phyloP scores from a whole-genome alignment of 2,888 invertebrate species.

The Tromatobia lineatoria region DNA sequence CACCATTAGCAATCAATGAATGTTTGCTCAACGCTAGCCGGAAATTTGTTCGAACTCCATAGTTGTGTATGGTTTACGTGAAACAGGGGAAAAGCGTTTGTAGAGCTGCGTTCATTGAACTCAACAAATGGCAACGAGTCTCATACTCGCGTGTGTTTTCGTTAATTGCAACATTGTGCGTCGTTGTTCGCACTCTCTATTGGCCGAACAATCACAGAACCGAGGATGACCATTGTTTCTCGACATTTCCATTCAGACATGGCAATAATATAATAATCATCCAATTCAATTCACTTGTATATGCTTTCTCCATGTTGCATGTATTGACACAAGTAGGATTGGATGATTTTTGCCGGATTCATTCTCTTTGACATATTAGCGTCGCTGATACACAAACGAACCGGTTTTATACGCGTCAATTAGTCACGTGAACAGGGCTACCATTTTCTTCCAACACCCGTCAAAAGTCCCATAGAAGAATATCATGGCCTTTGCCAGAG shows the following conservation, averaged over 20 bases:
- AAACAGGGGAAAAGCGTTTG: conserved; percentile 26
- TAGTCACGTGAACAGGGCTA: neutral
- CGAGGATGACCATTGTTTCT: conserved; percentile 20
- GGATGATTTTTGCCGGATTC: neutral
- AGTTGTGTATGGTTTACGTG: conserved; percentile 21
- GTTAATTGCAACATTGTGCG: conserved; percentile 49
- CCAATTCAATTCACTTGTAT: neutral
- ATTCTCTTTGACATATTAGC: neutral
- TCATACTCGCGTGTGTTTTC: conserved; percentile 3
- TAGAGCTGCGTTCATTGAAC: conserved; percentile 3
- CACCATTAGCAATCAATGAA: conserved; percentile 68
- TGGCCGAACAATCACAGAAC: conserved; percentile 18
- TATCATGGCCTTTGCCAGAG: conserved; percentile 3
- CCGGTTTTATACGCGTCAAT: neutral
- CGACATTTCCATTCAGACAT: conserved; percentile 20
- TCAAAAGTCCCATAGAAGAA: neutral
- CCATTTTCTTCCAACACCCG: neutral
- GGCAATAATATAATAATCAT: conserved; percentile 27
- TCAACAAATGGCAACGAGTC: conserved; percentile 25
- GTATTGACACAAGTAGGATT: neutral
- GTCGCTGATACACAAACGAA: neutral
- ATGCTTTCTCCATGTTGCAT: neutral
- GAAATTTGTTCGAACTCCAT: conserved; percentile 44
- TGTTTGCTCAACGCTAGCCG: conserved; percentile 63
- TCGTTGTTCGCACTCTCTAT: neutral